Evolutionary conservation across 2,888 invertebrate genomes (phyloP).

Genomic region (Nomada hirtipes): DNA sequence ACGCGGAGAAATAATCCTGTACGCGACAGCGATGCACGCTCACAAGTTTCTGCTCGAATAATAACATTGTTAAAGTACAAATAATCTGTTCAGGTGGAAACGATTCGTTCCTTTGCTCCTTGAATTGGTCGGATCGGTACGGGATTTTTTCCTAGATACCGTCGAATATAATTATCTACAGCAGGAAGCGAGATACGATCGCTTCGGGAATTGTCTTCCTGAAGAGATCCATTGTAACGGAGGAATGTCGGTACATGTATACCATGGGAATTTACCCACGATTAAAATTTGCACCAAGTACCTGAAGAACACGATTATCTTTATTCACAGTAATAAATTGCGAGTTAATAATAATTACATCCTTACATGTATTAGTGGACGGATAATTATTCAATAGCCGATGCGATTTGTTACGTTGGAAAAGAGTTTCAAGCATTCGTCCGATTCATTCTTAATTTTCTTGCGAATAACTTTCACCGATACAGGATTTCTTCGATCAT

Average conservation of each 20-base stretch:
- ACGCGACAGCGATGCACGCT: background rate
- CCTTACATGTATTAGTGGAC: conserved; percentile 76
- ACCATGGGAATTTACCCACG: conserved; percentile 84
- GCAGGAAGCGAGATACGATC: conserved; percentile 79
- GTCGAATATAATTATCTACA: conserved; percentile 71
- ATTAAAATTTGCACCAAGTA: conserved; percentile 81
- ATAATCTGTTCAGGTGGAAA: background rate
- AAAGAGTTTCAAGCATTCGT: background rate
- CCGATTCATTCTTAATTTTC: conserved; percentile 18
- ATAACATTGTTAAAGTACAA: conserved; percentile 1
- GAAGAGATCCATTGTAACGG: conserved; percentile 79
- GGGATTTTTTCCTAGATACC: conserved; percentile 54
- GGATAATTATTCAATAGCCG: conserved; percentile 70
- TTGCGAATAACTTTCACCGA: conserved; percentile 18
- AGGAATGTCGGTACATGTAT: conserved; percentile 76
- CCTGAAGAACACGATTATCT: conserved; percentile 80
- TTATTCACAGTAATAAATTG: conserved; percentile 81
- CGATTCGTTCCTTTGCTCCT: conserved; percentile 31
- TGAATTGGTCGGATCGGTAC: conserved; percentile 47
- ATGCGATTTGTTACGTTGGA: conserved; percentile 40
- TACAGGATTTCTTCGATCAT: conserved; percentile 7
- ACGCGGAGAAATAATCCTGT: background rate
- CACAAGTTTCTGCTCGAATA: background rate
- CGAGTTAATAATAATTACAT: conserved; percentile 81
- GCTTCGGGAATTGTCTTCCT: conserved; percentile 76